Percentiles rank a stretch among this genome's conserved stretches.
These are phyloP conservation scores for Nasonia oneida DNA, from an alignment of 2,888 invertebrate species.

Conservation along the genomic window DNA sequence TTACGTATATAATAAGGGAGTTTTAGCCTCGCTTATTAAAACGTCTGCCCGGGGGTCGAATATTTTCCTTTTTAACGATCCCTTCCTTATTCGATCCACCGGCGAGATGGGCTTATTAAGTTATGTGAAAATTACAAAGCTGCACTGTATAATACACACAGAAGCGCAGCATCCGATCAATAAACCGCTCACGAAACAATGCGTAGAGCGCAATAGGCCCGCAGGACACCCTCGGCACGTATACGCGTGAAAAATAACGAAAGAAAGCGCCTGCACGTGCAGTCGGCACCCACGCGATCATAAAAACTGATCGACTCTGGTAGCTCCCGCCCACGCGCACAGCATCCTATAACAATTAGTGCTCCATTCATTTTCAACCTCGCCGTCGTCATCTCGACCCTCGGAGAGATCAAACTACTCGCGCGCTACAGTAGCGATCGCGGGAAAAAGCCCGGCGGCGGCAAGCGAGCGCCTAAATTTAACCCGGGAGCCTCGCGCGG, in stretches of 20 bases:
- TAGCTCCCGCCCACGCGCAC: background rate
- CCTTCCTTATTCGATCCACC: background rate
- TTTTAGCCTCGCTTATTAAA: background rate
- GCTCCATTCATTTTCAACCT: background rate
- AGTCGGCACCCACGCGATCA: background rate
- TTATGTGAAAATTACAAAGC: too few species aligned
- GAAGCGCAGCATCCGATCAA: too few species aligned
- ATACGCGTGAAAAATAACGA: too few species aligned
- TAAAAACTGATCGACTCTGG: background rate
- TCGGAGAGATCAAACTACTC: background rate
- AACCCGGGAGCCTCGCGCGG: background rate
- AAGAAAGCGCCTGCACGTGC: background rate
- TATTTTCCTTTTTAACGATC: background rate
- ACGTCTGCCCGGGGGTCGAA: background rate
- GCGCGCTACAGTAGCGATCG: background rate
- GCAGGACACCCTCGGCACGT: too few species aligned
- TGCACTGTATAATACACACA: too few species aligned
- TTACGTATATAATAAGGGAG: background rate
- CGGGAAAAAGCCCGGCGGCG: background rate
- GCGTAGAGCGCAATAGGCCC: too few species aligned
- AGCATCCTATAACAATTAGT: background rate
- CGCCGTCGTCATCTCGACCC: background rate
- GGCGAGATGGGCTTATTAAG: too few species aligned
- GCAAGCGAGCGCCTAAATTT: conserved; percentile 25
- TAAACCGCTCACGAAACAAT: too few species aligned